phyloP scores from a whole-genome alignment of 1,140 invertebrate species.

The Drosophila lini region DNA sequence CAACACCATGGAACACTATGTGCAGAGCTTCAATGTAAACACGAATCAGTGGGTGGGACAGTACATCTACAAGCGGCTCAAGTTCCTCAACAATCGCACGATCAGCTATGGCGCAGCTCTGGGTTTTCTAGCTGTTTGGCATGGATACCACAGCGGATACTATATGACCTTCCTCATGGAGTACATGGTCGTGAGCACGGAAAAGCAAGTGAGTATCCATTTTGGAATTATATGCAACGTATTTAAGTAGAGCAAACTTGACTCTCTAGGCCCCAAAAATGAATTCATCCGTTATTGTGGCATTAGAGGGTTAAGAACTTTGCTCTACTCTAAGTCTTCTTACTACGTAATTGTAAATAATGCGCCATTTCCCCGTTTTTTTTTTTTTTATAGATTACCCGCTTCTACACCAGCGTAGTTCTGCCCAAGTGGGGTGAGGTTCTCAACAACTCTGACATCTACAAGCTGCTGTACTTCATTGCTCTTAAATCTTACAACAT shows the following conservation, averaged over 20 bases:
- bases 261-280: no score
- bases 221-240: background rate
- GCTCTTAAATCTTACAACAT: slow-evolving; percentile 91
- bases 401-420: slow-evolving; percentile 59
- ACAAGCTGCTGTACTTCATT: slow-evolving; percentile 85
- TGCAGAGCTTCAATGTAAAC: slow-evolving; percentile 96
- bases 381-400: slow-evolving; percentile 60
- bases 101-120: slow-evolving; percentile 93
- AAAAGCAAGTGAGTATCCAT: slow-evolving; percentile 91
- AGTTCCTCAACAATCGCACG: slow-evolving; percentile 94
- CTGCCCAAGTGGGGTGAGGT: slow-evolving; percentile 56
- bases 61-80: slow-evolving; percentile 96
- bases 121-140: slow-evolving; percentile 96
- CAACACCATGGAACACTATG: slow-evolving; percentile 92
- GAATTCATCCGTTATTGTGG: no score
- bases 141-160: slow-evolving; percentile 96
- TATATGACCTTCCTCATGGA: slow-evolving; percentile 96
- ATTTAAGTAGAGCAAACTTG: background rate
- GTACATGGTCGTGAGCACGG: slow-evolving; percentile 94
- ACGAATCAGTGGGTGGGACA: slow-evolving; percentile 96
- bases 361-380: background rate
- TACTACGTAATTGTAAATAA: background rate
- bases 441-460: slow-evolving; percentile 83
- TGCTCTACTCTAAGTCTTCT: no score
- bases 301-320: no score